Evolutionary conservation across 2,888 invertebrate species (phyloP).

Genomic region (Drosophila bunnanda): DNA sequence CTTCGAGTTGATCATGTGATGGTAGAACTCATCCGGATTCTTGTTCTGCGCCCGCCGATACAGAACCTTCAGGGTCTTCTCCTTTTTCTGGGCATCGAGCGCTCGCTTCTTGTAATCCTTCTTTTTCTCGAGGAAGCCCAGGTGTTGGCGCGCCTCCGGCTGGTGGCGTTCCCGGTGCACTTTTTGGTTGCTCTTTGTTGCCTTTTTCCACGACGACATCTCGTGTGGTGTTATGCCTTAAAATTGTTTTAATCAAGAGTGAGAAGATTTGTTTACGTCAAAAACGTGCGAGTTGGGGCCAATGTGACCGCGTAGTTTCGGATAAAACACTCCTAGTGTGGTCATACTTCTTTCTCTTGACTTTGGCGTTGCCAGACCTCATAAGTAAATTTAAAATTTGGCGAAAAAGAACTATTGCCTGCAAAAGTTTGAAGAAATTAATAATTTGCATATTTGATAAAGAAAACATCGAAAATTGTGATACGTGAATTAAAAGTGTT

Average conservation of each 20-base stretch:
- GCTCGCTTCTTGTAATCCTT: conserved; percentile 93
- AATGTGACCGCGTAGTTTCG: neutral
- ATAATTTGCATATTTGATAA: neutral
- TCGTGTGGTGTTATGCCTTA: neutral
- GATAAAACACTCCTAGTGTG: neutral
- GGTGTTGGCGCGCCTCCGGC: conserved; percentile 90
- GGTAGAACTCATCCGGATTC: conserved; percentile 99
- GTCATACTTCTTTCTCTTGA: neutral
- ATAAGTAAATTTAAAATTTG: neutral
- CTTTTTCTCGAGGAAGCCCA: conserved; percentile 94
- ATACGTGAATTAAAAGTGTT: no score
- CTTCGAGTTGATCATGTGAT: conserved; percentile 97
- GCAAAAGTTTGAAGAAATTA: neutral
- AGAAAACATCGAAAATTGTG: neutral
- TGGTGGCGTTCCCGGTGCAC: conserved; percentile 94
- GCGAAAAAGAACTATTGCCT: neutral
- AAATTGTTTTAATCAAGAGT: neutral
- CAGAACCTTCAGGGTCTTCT: conserved; percentile 91
- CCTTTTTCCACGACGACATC: conserved; percentile 97
- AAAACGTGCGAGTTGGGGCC: conserved; percentile 26
- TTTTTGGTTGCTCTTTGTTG: conserved; percentile 93
- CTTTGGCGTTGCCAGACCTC: neutral
- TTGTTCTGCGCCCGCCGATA: conserved; percentile 94
- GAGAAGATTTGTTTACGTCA: conserved; percentile 25
- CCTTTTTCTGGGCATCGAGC: conserved; percentile 92